Evolutionary conservation across 1,140 invertebrate genomes (phyloP).

Genomic region (Drosophila lini): DNA sequence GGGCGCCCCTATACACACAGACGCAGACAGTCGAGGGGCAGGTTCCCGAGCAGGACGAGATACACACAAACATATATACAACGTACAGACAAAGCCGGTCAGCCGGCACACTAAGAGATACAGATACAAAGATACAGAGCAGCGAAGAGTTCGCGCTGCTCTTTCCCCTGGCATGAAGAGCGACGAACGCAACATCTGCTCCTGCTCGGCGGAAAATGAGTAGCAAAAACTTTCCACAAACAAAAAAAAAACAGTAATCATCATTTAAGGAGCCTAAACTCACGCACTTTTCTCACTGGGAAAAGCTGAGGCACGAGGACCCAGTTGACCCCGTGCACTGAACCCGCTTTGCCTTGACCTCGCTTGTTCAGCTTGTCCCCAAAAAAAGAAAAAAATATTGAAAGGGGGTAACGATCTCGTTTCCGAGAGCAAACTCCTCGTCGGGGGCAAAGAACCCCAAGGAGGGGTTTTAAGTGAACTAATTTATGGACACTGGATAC

Average conservation of each 20-base stretch:
- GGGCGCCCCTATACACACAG: constrained; percentile 36
- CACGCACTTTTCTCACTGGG: constrained; percentile 17
- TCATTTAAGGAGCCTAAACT: not conserved
- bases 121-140: constrained; percentile 16
- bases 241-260: not conserved
- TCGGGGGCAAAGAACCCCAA: constrained; percentile 1
- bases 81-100: constrained; percentile 42
- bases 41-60: constrained; percentile 35
- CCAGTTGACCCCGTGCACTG: constrained; percentile 1
- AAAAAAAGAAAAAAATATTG: not conserved
- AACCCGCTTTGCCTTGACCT: constrained; percentile 4
- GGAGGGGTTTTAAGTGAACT: constrained; percentile 9
- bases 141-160: constrained; percentile 17
- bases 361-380: not conserved
- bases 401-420: constrained; percentile 11
- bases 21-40: constrained; percentile 1
- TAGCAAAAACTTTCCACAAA: constrained; percentile 11
- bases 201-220: constrained; percentile 14
- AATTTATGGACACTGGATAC: constrained; percentile 21
- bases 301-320: not conserved
- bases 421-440: constrained; percentile 16
- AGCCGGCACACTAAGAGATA: constrained; percentile 33
- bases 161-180: constrained; percentile 21
- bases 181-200: constrained; percentile 6
- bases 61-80: not conserved